Evolutionary conservation across 2,113 vertebrate genomes (phyloP).

Genomic region (Shinisaurus crocodilurus): DNA sequence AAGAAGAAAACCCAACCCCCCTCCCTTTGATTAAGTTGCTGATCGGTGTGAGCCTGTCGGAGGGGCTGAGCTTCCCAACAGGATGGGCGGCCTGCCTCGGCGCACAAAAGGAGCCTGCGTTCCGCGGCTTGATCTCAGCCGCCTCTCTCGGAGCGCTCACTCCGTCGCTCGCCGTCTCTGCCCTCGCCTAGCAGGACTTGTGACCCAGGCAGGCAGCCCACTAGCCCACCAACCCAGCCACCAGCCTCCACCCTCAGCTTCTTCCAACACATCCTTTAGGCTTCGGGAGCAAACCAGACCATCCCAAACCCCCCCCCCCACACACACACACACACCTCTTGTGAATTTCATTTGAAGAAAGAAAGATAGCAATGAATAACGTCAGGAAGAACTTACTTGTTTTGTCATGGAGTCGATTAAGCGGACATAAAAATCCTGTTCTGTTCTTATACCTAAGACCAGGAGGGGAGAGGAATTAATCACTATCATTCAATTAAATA

Average conservation of each 20-base stretch:
- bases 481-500: background rate
- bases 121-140: background rate
- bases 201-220: background rate
- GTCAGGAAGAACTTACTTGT: constrained; percentile 82
- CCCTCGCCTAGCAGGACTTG: background rate
- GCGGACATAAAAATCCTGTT: constrained; percentile 95
- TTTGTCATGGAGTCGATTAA: constrained; percentile 99
- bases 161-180: background rate
- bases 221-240: background rate
- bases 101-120: background rate
- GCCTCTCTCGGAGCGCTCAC: background rate
- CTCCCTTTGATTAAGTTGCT: background rate
- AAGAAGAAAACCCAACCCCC: background rate
- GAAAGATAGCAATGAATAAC: background rate
- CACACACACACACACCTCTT: background rate
- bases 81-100: no score
- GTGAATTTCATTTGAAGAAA: background rate
- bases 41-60: background rate
- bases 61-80: background rate
- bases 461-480: background rate
- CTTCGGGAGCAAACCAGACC: no score
- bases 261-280: background rate
- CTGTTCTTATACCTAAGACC: constrained; percentile 88
- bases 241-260: background rate
- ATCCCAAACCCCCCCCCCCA: background rate